phyloP scores from a whole-genome alignment of 2,888 invertebrate genomes.

The Antheraea yamamai region DNA sequence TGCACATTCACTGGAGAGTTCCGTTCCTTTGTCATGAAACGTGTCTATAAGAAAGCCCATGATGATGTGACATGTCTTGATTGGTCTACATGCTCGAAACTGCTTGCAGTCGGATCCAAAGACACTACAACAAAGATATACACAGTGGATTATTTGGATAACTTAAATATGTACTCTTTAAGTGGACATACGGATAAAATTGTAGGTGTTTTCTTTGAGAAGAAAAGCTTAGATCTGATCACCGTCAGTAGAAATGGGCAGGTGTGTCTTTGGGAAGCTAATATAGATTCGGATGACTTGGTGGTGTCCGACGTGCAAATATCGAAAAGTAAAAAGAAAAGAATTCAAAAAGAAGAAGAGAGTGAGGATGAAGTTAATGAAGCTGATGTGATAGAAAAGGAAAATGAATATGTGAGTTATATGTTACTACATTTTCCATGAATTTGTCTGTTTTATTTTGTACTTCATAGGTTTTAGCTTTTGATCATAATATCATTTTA shows the following conservation, averaged over 20 bases:
- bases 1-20: conserved; percentile 90
- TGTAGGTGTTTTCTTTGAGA: conserved; percentile 94
- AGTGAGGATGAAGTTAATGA: conserved; percentile 86
- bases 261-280: conserved; percentile 93
- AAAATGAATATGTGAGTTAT: conserved; percentile 69
- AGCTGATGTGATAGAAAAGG: conserved; percentile 81
- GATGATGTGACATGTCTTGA: conserved; percentile 93
- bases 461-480: too few species aligned
- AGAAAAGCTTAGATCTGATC: conserved; percentile 91
- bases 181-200: conserved; percentile 93
- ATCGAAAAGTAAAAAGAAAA: conserved; percentile 74
- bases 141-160: conserved; percentile 87
- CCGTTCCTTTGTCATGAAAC: conserved; percentile 93
- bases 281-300: conserved; percentile 86
- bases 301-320: conserved; percentile 77
- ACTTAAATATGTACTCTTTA: conserved; percentile 89
- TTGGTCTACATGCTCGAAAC: conserved; percentile 96
- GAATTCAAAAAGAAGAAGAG: conserved; percentile 68
- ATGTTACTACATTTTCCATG: background rate
- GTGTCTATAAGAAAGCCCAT: conserved; percentile 90
- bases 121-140: conserved; percentile 94
- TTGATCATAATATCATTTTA: too few species aligned
- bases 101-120: conserved; percentile 94
- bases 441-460: too few species aligned
- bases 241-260: conserved; percentile 93